Conservation (phyloP, 2,888 invertebrate species). For the Beris morrisii region DNA sequence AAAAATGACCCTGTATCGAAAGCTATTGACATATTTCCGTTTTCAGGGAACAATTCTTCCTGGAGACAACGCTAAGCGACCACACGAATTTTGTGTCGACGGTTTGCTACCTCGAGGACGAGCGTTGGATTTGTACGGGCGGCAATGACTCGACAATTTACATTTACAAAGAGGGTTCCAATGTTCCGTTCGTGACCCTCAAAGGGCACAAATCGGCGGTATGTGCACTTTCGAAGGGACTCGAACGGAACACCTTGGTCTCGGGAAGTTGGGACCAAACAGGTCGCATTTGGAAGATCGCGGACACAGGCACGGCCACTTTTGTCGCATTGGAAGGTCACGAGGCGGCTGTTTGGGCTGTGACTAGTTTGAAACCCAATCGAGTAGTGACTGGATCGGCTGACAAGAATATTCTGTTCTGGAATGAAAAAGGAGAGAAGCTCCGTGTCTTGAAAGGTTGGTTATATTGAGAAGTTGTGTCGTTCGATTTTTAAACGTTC, state of each 20-base stretch:
- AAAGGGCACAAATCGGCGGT: conserved; percentile 68
- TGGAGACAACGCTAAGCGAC: conserved; percentile 71
- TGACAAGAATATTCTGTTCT: conserved; percentile 85
- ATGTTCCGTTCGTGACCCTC: conserved; percentile 67
- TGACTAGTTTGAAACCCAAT: conserved; percentile 60
- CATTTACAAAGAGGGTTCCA: conserved; percentile 73
- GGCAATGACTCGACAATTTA: conserved; percentile 86
- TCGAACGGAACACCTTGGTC: conserved; percentile 62
- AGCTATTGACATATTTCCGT: conserved; percentile 22
- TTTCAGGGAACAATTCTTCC: conserved; percentile 47
- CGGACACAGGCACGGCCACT: conserved; percentile 59
- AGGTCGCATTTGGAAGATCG: conserved; percentile 78
- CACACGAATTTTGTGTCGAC: conserved; percentile 86
- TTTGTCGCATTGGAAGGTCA: conserved; percentile 69
- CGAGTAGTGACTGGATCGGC: conserved; percentile 81
- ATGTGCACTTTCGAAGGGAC: conserved; percentile 58
- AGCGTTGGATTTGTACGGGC: conserved; percentile 80
- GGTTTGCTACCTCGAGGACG: conserved; percentile 74
- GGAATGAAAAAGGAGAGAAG: conserved; percentile 72
- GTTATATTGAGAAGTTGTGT: conserved; percentile 35
- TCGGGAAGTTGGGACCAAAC: conserved; percentile 95
- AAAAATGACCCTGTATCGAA: background rate
- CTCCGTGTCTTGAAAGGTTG: conserved; percentile 67
- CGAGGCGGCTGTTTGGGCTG: conserved; percentile 85
- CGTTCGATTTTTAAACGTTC: conserved; percentile 40